Evolutionary conservation across 2,888 invertebrate genomes (phyloP).

Genomic region (Brenthis ino): DNA sequence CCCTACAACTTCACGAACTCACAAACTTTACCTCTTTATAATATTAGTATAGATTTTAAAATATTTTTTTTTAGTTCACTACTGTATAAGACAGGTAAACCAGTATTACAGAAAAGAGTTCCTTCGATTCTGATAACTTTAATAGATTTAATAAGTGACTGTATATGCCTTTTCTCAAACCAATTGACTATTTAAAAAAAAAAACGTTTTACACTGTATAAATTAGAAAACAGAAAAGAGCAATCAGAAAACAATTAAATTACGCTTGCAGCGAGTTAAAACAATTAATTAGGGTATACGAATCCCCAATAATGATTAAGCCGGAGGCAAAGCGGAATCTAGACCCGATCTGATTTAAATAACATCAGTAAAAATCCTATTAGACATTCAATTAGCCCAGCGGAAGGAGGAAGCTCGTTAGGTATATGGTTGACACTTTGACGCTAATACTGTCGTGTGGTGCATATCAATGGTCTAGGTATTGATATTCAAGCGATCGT

Average conservation of each 20-base stretch:
- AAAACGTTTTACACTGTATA: not conserved
- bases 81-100: no score
- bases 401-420: conserved; percentile 44
- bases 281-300: conserved; percentile 32
- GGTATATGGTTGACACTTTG: conserved; percentile 36
- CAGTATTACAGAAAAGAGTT: no score
- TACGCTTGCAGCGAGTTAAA: conserved; percentile 21
- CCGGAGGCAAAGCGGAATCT: conserved; percentile 32
- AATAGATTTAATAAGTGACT: no score
- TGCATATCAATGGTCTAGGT: conserved; percentile 35
- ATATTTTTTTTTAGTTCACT: no score
- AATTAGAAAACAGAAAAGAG: conserved; percentile 12
- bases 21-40: no score
- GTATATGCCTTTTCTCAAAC: no score
- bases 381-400: conserved; percentile 55
- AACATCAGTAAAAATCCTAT: conserved; percentile 59
- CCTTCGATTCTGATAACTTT: no score
- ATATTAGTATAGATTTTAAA: no score
- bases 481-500: conserved; percentile 33
- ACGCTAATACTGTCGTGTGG: conserved; percentile 35
- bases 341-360: conserved; percentile 50
- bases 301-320: conserved; percentile 29
- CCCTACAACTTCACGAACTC: no score
- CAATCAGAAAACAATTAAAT: conserved; percentile 20
- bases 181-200: no score